Conservation (phyloP, 2,888 invertebrate species). For the Gymnosoma rotundatum region DNA sequence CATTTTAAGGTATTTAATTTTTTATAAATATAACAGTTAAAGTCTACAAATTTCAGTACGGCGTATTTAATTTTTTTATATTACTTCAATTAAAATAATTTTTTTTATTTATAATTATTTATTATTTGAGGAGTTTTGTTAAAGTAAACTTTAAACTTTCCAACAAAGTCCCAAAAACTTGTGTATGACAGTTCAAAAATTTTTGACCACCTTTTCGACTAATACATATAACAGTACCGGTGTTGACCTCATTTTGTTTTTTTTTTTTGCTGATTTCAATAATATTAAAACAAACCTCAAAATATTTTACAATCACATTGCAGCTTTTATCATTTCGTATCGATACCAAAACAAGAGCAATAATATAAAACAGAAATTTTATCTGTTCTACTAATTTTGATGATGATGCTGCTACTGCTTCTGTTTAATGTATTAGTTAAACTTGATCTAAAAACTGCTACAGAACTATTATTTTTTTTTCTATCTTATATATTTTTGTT, state of each 20-base stretch:
- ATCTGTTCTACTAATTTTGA: slow-evolving; percentile 4
- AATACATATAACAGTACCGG: not conserved
- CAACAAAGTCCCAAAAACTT: too few relatives aligned
- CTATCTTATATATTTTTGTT: not conserved
- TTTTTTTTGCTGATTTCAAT: not conserved
- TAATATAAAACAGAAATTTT: slow-evolving; percentile 13
- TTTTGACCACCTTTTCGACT: too few relatives aligned
- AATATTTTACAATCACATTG: slow-evolving; percentile 31
- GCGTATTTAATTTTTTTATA: too few relatives aligned
- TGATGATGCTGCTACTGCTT: slow-evolving; percentile 2
- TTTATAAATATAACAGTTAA: too few relatives aligned
- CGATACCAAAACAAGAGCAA: slow-evolving; percentile 32
- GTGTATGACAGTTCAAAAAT: too few relatives aligned
- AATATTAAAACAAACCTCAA: slow-evolving; percentile 32
- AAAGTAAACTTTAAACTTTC: too few relatives aligned
- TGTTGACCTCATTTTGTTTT: slow-evolving; percentile 45
- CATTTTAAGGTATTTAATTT: too few relatives aligned
- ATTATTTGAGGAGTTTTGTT: too few relatives aligned
- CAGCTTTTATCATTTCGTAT: slow-evolving; percentile 9
- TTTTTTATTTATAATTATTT: too few relatives aligned
- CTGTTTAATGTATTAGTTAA: slow-evolving; percentile 60
- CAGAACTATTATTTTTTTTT: slow-evolving; percentile 5
- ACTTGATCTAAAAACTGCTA: slow-evolving; percentile 60
- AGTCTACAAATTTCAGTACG: too few relatives aligned
- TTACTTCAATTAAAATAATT: too few relatives aligned